Evolutionary conservation across 2,888 invertebrate species (phyloP).

Genomic region (Phlogophora meticulosa): DNA sequence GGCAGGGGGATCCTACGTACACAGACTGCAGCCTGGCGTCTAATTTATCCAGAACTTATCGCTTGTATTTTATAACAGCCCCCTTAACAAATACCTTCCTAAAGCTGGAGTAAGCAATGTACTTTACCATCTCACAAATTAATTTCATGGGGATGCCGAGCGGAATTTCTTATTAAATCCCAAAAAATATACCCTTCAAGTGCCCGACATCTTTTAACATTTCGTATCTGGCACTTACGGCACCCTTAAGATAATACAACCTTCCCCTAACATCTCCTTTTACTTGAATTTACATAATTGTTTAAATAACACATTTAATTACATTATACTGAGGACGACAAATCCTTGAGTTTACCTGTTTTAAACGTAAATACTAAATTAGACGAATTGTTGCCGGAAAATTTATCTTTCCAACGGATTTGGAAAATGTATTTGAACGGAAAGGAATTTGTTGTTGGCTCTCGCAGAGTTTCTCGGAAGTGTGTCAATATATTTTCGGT

Average conservation of each 20-base stretch:
- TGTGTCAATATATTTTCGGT: constrained; percentile 28
- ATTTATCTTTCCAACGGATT: constrained; percentile 54
- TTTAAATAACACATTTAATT: constrained; percentile 82
- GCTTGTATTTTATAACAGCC: no score
- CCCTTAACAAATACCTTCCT: background rate
- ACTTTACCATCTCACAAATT: background rate
- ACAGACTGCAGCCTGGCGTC: no score
- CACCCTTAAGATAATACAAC: constrained; percentile 77
- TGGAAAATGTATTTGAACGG: constrained; percentile 49
- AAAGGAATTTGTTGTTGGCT: constrained; percentile 33
- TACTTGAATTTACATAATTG: constrained; percentile 81
- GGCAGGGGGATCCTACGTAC: no score
- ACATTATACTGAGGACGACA: constrained; percentile 74
- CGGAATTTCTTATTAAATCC: constrained; percentile 12
- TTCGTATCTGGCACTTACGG: constrained; percentile 40
- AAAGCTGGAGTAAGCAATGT: no score
- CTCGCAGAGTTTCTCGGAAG: constrained; percentile 16
- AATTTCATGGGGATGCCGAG: background rate
- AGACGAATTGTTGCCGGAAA: constrained; percentile 62
- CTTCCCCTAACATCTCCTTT: constrained; percentile 74
- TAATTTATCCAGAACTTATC: no score
- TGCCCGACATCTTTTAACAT: constrained; percentile 28
- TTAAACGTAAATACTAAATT: constrained; percentile 70
- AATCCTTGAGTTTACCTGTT: constrained; percentile 74
- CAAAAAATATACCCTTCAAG: constrained; percentile 11